Conservation (phyloP, 2,888 invertebrate species). For the Nomada hirtipes region DNA sequence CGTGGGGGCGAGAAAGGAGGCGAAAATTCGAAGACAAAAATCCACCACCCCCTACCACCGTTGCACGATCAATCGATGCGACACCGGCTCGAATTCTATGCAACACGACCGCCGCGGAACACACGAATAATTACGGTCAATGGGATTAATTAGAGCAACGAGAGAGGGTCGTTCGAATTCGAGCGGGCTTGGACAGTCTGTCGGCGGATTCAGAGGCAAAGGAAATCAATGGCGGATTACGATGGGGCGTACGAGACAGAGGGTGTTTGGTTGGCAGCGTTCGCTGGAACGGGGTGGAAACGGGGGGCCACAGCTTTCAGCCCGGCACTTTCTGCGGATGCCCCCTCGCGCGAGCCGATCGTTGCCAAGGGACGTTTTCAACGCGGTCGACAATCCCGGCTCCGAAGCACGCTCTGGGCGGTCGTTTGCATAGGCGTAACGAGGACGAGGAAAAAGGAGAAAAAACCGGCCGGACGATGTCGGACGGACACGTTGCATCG, state of each 20-base stretch:
- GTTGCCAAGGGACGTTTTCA: conserved; percentile 68
- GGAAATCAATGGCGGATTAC: conserved; percentile 70
- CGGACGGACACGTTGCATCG: conserved; percentile 50
- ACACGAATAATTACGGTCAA: conserved; percentile 59
- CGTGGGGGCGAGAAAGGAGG: background rate
- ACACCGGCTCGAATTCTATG: conserved; percentile 8
- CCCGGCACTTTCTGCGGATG: conserved; percentile 64
- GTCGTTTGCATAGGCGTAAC: conserved; percentile 68
- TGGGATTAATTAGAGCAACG: conserved; percentile 64
- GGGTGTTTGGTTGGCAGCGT: conserved; percentile 41
- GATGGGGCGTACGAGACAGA: conserved; percentile 54
- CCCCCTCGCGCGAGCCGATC: conserved; percentile 56
- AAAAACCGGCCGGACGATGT: conserved; percentile 29
- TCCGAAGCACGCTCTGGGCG: conserved; percentile 48
- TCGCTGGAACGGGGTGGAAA: conserved; percentile 12
- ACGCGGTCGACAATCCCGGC: conserved; percentile 66
- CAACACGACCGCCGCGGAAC: conserved; percentile 26
- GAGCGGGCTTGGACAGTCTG: conserved; percentile 52
- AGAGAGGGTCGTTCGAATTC: conserved; percentile 56
- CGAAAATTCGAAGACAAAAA: background rate
- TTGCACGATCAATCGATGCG: conserved; percentile 6
- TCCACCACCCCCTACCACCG: background rate
- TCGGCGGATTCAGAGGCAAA: conserved; percentile 55
- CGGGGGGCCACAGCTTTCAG: conserved; percentile 42
- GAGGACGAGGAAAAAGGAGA: conserved; percentile 28